phyloP scores from a whole-genome alignment of 64 coral and sea anemone genomes.

The Dendronephthya gigantea region DNA sequence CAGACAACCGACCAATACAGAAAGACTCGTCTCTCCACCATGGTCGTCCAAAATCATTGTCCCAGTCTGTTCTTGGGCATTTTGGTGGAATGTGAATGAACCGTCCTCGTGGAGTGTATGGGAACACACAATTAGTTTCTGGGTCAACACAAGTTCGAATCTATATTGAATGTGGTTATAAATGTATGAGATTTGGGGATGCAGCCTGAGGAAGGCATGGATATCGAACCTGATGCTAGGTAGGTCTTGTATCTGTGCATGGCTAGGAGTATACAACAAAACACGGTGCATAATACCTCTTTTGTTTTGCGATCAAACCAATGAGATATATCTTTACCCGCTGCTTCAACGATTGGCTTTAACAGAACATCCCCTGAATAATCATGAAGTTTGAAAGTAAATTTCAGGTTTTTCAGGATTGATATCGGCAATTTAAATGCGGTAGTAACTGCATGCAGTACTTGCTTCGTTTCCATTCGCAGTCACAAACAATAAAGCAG shows the following conservation, averaged over 20 bases:
- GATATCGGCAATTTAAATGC: too few relatives aligned
- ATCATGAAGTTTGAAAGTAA: background rate
- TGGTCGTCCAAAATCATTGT: conserved; percentile 96
- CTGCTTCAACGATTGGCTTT: conserved; percentile 84
- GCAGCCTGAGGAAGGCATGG: too few relatives aligned
- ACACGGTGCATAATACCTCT: conserved; percentile 49
- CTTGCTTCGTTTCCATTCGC: too few relatives aligned
- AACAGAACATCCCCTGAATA: conserved; percentile 77
- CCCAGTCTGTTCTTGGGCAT: conserved; percentile 81
- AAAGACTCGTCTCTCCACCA: conserved; percentile 95
- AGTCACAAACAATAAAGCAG: too few relatives aligned
- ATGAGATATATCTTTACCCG: conserved; percentile 91
- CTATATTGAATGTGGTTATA: conserved; percentile 21
- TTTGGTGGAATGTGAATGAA: conserved; percentile 85
- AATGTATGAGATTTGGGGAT: background rate
- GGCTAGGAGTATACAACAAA: background rate
- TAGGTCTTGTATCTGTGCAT: too few relatives aligned
- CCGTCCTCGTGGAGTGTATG: conserved; percentile 85
- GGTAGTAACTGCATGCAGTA: too few relatives aligned
- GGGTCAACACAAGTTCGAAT: conserved; percentile 92
- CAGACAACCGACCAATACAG: conserved; percentile 76
- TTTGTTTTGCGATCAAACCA: conserved; percentile 99
- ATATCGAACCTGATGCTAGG: too few relatives aligned
- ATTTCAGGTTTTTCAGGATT: too few relatives aligned
- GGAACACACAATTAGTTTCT: conserved; percentile 72